Conservation (phyloP, 2,888 invertebrate species). For the Chelonus formosanus region DNA sequence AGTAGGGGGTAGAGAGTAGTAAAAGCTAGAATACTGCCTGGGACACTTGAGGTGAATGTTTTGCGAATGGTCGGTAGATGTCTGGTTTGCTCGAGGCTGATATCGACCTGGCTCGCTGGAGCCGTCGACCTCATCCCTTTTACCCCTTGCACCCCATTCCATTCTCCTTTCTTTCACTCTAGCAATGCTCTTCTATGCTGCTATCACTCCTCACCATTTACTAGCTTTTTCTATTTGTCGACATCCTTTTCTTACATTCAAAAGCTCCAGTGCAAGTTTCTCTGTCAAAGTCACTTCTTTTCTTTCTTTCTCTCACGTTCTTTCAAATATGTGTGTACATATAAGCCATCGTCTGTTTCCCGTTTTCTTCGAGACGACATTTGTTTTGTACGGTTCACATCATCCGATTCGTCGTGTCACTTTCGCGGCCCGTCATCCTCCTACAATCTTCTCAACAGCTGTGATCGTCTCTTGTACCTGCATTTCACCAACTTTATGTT, state of each 20-base stretch:
- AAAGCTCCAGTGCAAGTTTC: slow-evolving; percentile 36
- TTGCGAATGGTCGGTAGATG: slow-evolving; percentile 65
- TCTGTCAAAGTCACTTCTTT: slow-evolving; percentile 12
- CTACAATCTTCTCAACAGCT: slow-evolving; percentile 4
- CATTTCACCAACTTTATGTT: not conserved
- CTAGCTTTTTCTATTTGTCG: slow-evolving; percentile 30
- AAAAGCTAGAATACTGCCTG: slow-evolving; percentile 46
- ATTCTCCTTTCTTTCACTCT: slow-evolving; percentile 34
- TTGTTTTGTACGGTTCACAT: slow-evolving; percentile 20
- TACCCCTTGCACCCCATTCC: slow-evolving; percentile 46
- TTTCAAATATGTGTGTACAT: not conserved
- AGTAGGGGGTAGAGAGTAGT: slow-evolving; percentile 30
- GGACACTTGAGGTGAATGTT: slow-evolving; percentile 65
- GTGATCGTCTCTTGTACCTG: not conserved
- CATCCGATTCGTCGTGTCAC: slow-evolving; percentile 4
- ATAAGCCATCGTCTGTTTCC: slow-evolving; percentile 5
- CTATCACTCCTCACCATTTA: slow-evolving; percentile 35
- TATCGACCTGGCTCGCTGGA: slow-evolving; percentile 61
- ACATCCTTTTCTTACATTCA: slow-evolving; percentile 21
- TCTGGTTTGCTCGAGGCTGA: slow-evolving; percentile 64
- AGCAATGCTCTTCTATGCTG: slow-evolving; percentile 12
- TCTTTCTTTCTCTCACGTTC: slow-evolving; percentile 12
- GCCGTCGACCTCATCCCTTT: slow-evolving; percentile 43
- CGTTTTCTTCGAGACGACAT: slow-evolving; percentile 11
- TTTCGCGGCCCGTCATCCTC: slow-evolving; percentile 17